Base-by-base conservation (phyloP, 2,888 invertebrate species). In the Chromoteleia sp. region DNA sequence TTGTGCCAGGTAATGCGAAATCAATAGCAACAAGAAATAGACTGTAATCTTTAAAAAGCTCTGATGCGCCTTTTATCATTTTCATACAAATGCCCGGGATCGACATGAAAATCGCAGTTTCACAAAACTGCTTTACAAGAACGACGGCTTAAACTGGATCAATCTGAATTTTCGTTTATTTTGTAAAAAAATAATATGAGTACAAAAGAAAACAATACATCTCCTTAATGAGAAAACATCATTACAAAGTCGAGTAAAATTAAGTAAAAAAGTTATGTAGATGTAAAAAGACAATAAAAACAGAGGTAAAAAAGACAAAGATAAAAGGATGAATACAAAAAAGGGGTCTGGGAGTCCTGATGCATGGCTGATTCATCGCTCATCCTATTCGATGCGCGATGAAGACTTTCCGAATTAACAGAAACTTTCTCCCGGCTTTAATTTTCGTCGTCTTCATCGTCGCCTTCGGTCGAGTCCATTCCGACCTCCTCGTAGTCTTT, bases 401-500 rank as follows among this genome's bases (percentile, higher is more conserved):
- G 63, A 65, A 65, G 56, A 56, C 70, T 54, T 65, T 25, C 45
- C 39, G 30, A 67, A 71, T 63, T 39, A 71, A 71, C 58, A 15
- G 52, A 8, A 68, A 41, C 65, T 70, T 87, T 77, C 63, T 79
- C 39, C 82, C 74, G 54, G 81, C 82, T 78, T 82, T 54, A 81
- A 86, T 92, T 94, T 95, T 96, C 92, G 95, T 96, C 92, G 54
- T 68, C 70, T 84, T 96, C 96, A 89, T 96, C 96, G 85, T 95
- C 96, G 84, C 95, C 96, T 90, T 96, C 96, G 85, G 95, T 96
- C 61, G 95, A 96, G 91, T 96, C 96, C 95, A 96, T 96, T 92
- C 96, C 96, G 89, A 97, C 97, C 92, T 97, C 97, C 92, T 96
- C 96, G 93, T 97, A 97, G 92, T 97, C 97, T 93, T 96, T 96